Base-by-base conservation (phyloP, 2,113 vertebrate species). In the Proterorhinus semilunaris region DNA sequence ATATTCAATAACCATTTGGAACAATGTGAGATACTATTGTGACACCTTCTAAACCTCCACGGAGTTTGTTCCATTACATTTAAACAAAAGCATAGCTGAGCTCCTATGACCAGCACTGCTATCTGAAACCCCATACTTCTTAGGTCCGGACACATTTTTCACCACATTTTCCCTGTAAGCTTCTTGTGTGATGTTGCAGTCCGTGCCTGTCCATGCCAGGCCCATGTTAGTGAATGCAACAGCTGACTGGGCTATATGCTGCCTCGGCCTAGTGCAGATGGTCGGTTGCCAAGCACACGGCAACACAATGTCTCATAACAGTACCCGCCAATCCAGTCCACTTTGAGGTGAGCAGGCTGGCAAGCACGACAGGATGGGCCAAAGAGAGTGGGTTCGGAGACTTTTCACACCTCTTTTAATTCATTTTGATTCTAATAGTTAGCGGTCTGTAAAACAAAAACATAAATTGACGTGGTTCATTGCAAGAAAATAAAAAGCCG, bases 161-260 rank as follows among this genome's bases (percentile, higher is more conserved):
- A 58, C 71, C 53, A 52, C 64, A 68, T 57, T 74, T 71, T 27
- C 43, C 27, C n/a, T 66, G 46, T 83, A 62, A 21, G 69, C 58
- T 44, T 16, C 7, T 13, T 42, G 8, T 36, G 65, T 75, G 62
- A 55, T 61, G 72, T 58, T 55, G 58, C 12, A 21, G 48, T 51
- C 71, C 54, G 42, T 45, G 17, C 55, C 8, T 55, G 66, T 66
- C 72, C 62, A 65, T 62, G 58, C 71, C 59, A 65, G 74, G 78
- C 55, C 52, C 21, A 67, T 75, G 78, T 88, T 82, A 85, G 87
- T 72, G 83, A 86, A 85, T 80, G 85, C 78, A 36, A 90, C 90
- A 93, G 91, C 90, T 93, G 91, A 91, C 72, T 85, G 85, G 82
- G 78, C 73, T 75, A 69, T 78, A 46, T 75, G 81, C 84, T 81